phyloP scores from a whole-genome alignment of 2,113 vertebrate genomes.

The Lucifuga dentata region DNA sequence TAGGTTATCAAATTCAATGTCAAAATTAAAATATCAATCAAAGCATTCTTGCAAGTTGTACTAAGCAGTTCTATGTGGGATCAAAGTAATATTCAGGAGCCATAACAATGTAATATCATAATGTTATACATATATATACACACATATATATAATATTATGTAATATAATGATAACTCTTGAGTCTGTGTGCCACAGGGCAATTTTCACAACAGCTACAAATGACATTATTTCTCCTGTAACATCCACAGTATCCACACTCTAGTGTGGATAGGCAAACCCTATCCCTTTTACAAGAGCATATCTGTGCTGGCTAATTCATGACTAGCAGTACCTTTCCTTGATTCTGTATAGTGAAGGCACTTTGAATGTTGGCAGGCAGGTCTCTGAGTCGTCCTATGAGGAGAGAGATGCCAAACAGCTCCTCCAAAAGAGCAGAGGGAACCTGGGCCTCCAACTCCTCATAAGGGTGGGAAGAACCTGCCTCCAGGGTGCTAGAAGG shows the following conservation, averaged over 20 bases:
- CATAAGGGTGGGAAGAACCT: conserved; percentile 82
- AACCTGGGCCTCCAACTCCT: conserved; percentile 86
- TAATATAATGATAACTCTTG: no score
- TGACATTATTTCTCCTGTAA: no score
- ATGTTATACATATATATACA: no score
- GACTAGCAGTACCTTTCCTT: conserved; percentile 86
- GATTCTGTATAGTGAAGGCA: conserved; percentile 88
- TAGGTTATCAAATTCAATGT: background rate
- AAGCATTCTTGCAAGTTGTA: background rate
- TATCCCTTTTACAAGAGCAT: background rate
- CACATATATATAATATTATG: no score
- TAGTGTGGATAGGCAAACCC: background rate
- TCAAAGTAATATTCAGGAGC: no score
- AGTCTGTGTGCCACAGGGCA: no score
- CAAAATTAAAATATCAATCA: background rate
- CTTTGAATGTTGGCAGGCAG: conserved; percentile 85
- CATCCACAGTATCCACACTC: no score
- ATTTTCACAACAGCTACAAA: no score
- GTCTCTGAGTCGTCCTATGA: conserved; percentile 88
- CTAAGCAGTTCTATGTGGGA: background rate
- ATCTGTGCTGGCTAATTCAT: background rate
- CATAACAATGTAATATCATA: no score
- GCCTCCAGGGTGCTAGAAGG: conserved; percentile 69
- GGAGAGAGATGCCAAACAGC: conserved; percentile 87
- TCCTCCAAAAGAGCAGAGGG: conserved; percentile 91